Conservation (phyloP, 1,140 invertebrate species). For the Cherax quadricarinatus region DNA sequence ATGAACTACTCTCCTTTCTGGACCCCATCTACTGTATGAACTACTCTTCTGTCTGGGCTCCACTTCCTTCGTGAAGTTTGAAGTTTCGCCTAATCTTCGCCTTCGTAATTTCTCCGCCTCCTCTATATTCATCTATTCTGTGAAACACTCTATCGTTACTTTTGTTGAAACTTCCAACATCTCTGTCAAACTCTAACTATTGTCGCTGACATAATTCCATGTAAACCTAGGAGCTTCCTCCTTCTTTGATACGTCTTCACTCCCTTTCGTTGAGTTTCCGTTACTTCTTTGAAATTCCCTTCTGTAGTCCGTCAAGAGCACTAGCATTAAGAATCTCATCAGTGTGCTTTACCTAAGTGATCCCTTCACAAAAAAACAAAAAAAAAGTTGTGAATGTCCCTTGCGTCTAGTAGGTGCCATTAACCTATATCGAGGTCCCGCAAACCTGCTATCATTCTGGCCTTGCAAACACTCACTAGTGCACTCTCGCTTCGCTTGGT, state of each 20-base stretch:
- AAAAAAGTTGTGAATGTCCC: not conserved
- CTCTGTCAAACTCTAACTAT: too few species aligned
- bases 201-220: too few species aligned
- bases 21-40: too few species aligned
- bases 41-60: too few species aligned
- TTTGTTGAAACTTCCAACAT: too few species aligned
- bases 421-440: not conserved
- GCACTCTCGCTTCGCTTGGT: conserved; percentile 14
- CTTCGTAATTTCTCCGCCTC: too few species aligned
- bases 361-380: not conserved
- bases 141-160: too few species aligned
- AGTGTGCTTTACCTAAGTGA: not conserved
- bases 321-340: not conserved
- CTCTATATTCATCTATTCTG: too few species aligned
- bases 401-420: not conserved
- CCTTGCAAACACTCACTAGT: not conserved
- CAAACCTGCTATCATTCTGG: not conserved
- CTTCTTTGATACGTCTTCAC: not conserved
- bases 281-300: not conserved
- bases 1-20: too few species aligned
- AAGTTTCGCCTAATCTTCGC: too few species aligned
- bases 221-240: not conserved
- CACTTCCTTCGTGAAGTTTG: too few species aligned
- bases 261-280: not conserved
- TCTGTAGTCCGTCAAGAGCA: not conserved